Conservation (phyloP, 2,888 invertebrate genomes). For the Diabrotica balteata region DNA sequence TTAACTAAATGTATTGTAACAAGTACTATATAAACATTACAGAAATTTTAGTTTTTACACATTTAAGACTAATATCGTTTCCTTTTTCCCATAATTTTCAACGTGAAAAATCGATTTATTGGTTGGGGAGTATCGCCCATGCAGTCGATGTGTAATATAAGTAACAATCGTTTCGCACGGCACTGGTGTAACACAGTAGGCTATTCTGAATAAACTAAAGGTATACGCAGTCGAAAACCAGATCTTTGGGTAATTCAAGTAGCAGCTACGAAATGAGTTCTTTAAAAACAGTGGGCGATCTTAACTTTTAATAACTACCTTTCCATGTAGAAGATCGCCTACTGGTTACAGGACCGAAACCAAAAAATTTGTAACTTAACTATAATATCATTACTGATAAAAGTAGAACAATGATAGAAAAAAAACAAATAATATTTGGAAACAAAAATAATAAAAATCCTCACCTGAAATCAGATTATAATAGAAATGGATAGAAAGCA, state of each 20-base stretch:
- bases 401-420: too few species aligned
- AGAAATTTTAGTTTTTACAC: background rate
- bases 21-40: background rate
- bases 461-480: too few species aligned
- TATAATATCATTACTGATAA: too few species aligned
- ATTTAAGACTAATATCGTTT: background rate
- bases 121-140: too few species aligned
- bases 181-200: conserved; percentile 38
- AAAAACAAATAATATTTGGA: too few species aligned
- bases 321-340: conserved; percentile 54
- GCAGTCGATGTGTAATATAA: background rate
- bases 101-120: background rate
- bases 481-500: too few species aligned
- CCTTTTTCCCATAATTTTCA: background rate
- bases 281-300: conserved; percentile 59
- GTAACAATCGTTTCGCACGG: conserved; percentile 16
- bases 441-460: too few species aligned
- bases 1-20: background rate
- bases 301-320: conserved; percentile 58
- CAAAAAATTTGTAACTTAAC: too few species aligned
- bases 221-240: conserved; percentile 51
- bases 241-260: conserved; percentile 59
- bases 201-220: conserved; percentile 50
- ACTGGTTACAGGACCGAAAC: conserved; percentile 39
- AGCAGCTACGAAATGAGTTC: conserved; percentile 58